Base-by-base conservation (phyloP, 2,113 vertebrate genomes). In the Mionectes macconnelli region DNA sequence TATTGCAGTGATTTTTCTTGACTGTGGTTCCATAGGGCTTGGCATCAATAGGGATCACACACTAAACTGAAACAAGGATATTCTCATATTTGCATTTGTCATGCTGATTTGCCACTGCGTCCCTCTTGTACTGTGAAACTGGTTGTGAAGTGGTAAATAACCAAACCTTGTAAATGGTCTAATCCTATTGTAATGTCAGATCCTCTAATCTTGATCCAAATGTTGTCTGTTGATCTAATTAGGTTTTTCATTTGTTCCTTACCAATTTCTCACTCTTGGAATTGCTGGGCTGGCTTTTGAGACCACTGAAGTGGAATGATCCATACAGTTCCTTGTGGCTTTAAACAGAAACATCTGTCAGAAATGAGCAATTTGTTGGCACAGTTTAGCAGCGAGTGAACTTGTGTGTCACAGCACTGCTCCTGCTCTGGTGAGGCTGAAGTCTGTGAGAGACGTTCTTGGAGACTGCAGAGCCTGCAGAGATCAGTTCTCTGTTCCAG, bases 321-420 rank as follows among this genome's bases (percentile, higher is more conserved):
- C 90, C 94, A 67, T 76, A n/a, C 8, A 3, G 73, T 89, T 96
- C 84, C 94, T 91, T 28, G 89, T 90, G 90, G 69, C 86, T 94
- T 95, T 96, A 84, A 96, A 76, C 92, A 97, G 96, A 95, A 97
- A 97, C 97, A 97, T 96, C 96, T 97, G 96, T 87, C 96, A 85
- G 69, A 44, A 11, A 18, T 0, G 5, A 97, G 87, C 72, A 83
- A 37, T 93, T 95, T 35, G 11, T 83, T 93, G 95, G 95, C 73
- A 30, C 18, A 81, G 66, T 76, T 84, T 75, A 72, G 49, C 70
- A 64, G 82, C 53, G 50, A 95, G 44, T 42, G 44, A 30, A 18
- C 50, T 64, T 85, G 74, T 33, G 12, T 94, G 73, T 59, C 57
- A 84, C 49, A 84, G 85, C 14, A 4, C 47, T 62, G 70, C 67